phyloP scores from a whole-genome alignment of 2,113 vertebrate species.

The Sarotherodon lohbergeri region DNA sequence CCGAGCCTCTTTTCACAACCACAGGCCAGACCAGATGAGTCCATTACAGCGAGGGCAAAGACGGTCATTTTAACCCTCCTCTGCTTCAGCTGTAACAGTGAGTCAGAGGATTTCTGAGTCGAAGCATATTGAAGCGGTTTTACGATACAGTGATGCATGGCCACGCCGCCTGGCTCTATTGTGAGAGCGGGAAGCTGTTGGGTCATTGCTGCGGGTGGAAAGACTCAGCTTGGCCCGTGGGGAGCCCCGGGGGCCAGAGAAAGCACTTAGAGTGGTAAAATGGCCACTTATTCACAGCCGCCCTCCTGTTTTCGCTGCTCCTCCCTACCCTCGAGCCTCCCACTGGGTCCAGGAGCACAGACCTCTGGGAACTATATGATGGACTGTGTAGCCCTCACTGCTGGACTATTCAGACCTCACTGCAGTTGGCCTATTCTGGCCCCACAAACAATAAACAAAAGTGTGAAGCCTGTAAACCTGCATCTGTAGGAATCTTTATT shows the following conservation, averaged over 20 bases:
- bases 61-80: conserved; percentile 44
- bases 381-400: conserved; percentile 27
- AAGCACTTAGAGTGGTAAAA: conserved; percentile 71
- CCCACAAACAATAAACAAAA: conserved; percentile 4
- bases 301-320: conserved; percentile 40
- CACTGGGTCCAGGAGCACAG: conserved; percentile 45
- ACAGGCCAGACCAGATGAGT: conserved; percentile 55
- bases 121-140: conserved; percentile 41
- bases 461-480: neutral
- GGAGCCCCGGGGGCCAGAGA: conserved; percentile 57
- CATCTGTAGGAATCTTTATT: neutral
- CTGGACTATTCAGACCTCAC: conserved; percentile 18
- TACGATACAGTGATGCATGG: conserved; percentile 63
- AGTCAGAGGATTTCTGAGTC: conserved; percentile 46
- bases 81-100: conserved; percentile 33
- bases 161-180: conserved; percentile 41
- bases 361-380: conserved; percentile 59
- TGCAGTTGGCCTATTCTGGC: conserved; percentile 21
- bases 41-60: conserved; percentile 54
- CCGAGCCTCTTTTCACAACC: conserved; percentile 43
- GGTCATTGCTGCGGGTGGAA: conserved; percentile 22
- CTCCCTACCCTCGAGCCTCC: conserved; percentile 51
- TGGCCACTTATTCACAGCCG: conserved; percentile 65
- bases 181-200: conserved; percentile 42
- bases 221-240: conserved; percentile 31